These are phyloP conservation scores for Chrysolina haemoptera DNA, from an alignment of 2,888 invertebrate species.

Conservation along the genomic window DNA sequence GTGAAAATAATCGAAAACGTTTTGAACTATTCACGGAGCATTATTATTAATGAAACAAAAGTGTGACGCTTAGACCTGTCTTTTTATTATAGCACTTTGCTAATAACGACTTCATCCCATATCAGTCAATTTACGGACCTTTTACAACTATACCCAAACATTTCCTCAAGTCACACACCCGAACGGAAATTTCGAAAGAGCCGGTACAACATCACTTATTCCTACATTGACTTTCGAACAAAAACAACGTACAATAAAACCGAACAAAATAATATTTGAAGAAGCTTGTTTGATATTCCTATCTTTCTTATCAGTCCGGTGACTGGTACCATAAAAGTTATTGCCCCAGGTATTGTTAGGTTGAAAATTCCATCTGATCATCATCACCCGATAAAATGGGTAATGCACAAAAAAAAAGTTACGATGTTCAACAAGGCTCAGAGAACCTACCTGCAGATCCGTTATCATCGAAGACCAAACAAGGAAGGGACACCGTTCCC, in stretches of 20 bases:
- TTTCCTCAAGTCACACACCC: neutral
- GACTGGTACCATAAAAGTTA: constrained; percentile 10
- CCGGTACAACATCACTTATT: neutral
- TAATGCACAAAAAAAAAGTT: constrained; percentile 6
- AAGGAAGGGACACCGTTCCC: neutral
- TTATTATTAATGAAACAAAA: no score
- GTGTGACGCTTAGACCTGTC: no score
- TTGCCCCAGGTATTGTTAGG: neutral
- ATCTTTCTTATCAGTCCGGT: constrained; percentile 5
- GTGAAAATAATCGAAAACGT: no score
- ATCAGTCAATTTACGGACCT: neutral
- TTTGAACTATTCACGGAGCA: no score
- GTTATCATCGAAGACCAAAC: neutral
- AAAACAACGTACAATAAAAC: constrained; percentile 21
- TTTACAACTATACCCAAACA: neutral
- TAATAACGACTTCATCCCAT: neutral
- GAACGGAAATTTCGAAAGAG: neutral
- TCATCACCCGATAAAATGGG: constrained; percentile 12
- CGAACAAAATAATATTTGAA: constrained; percentile 7
- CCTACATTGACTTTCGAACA: neutral
- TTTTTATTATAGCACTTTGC: no score
- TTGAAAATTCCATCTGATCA: neutral
- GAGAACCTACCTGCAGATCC: neutral
- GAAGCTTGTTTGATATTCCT: constrained; percentile 7
- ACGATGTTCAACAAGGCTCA: constrained; percentile 14